These are phyloP conservation scores for Siderastrea radians DNA, from an alignment of 92 coral and sea anemone genomes.

Conservation along the genomic window DNA sequence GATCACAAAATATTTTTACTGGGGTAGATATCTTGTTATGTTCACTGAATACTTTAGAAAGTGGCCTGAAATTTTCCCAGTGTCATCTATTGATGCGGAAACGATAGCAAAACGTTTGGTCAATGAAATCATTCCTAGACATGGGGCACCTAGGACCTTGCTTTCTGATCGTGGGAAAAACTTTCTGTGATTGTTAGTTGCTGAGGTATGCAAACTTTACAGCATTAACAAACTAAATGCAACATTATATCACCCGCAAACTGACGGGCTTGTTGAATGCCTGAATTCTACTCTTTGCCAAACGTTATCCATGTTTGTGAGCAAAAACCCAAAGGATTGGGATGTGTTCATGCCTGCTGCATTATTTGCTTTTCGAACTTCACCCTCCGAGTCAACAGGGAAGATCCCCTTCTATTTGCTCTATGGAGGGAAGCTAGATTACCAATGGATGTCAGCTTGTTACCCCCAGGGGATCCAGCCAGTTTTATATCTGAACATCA, in stretches of 20 bases:
- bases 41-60: conserved; percentile 67
- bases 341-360: conserved; percentile 17
- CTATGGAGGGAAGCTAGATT: conserved; percentile 41
- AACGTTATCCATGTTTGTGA: conserved; percentile 51
- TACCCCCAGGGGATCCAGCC: conserved; percentile 32
- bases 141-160: conserved; percentile 55
- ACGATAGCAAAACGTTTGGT: conserved; percentile 43
- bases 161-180: conserved; percentile 64
- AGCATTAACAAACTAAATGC: conserved; percentile 28
- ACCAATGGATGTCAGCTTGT: conserved; percentile 34
- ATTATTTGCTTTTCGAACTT: conserved; percentile 38
- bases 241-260: conserved; percentile 19
- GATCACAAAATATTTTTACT: too few relatives aligned
- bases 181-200: conserved; percentile 35
- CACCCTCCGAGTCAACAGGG: conserved; percentile 11
- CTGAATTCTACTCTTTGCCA: conserved; percentile 29
- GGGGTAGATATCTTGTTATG: conserved; percentile 54
- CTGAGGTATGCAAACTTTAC: conserved; percentile 49
- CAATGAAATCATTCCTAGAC: conserved; percentile 47
- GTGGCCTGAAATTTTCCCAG: conserved; percentile 70
- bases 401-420: conserved; percentile 59
- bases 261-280: conserved; percentile 11
- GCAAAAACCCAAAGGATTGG: conserved; percentile 41
- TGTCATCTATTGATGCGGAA: conserved; percentile 44
- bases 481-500: conserved; percentile 50